These are phyloP conservation scores for Branchinecta lynchi DNA, from an alignment of 1,140 invertebrate genomes.

Conservation along the genomic window DNA sequence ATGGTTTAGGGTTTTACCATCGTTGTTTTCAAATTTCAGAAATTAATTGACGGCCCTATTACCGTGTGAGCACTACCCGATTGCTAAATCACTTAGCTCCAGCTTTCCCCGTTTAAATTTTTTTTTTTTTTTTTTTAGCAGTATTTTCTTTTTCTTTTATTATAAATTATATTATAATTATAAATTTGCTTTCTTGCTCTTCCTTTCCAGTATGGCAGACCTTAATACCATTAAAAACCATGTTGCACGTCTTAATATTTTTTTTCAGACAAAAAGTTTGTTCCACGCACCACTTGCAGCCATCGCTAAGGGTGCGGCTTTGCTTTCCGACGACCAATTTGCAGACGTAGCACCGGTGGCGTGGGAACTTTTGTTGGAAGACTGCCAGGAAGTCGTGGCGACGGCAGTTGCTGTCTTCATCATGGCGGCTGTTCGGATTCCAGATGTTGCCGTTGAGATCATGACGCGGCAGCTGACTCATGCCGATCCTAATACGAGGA, in stretches of 20 bases:
- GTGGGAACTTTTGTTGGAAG: constrained; percentile 83
- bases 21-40: not conserved
- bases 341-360: constrained; percentile 70
- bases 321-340: constrained; percentile 73
- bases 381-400: constrained; percentile 51
- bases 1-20: too few relatives aligned
- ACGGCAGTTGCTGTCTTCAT: constrained; percentile 79
- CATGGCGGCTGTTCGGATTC: constrained; percentile 71
- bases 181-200: too few relatives aligned
- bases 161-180: too few relatives aligned
- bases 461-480: constrained; percentile 74
- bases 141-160: constrained; percentile 1
- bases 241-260: constrained; percentile 18
- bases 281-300: constrained; percentile 80
- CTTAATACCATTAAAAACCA: too few relatives aligned
- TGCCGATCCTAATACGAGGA: constrained; percentile 53
- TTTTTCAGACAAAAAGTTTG: constrained; percentile 50
- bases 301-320: constrained; percentile 77
- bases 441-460: constrained; percentile 66
- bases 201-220: too few relatives aligned
- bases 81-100: too few relatives aligned
- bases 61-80: too few relatives aligned
- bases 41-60: too few relatives aligned
- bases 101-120: too few relatives aligned
- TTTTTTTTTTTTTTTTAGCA: constrained; percentile 14